Evolutionary conservation across 2,113 vertebrate species (phyloP).

Genomic region (Xiphorhynchus elegans): DNA sequence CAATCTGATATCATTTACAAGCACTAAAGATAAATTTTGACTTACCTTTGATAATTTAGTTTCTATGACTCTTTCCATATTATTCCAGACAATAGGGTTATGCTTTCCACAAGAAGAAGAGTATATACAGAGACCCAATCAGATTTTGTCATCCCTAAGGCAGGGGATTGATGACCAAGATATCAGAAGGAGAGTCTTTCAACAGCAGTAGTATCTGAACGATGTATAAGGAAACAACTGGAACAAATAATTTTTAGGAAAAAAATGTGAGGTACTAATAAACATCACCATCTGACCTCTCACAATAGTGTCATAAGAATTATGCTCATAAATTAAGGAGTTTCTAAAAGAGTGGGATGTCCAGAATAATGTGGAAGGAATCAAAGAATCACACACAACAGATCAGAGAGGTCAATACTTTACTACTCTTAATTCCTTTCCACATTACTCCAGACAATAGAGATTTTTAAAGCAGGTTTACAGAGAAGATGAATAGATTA

Average conservation of each 20-base stretch:
- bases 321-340: constrained; percentile 51
- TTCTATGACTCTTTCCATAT: constrained; percentile 82
- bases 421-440: constrained; percentile 59
- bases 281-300: constrained; percentile 72
- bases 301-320: constrained; percentile 68
- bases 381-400: constrained; percentile 35
- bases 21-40: constrained; percentile 66
- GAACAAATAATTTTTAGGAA: constrained; percentile 75
- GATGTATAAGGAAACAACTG: constrained; percentile 73
- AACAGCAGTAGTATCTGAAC: constrained; percentile 73
- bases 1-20: constrained; percentile 38
- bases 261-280: constrained; percentile 71
- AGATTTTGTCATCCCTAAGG: constrained; percentile 75
- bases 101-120: constrained; percentile 71
- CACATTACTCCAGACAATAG: constrained; percentile 73
- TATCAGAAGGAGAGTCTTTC: constrained; percentile 71
- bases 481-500: background rate
- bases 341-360: constrained; percentile 45
- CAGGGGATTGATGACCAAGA: constrained; percentile 68
- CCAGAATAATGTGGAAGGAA: constrained; percentile 74
- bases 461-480: constrained; percentile 50
- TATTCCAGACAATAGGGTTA: constrained; percentile 81
- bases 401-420: background rate
- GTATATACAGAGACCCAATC: constrained; percentile 69
- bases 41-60: constrained; percentile 74